Base-by-base conservation (phyloP, 2,888 invertebrate genomes). In the Ectemnius lituratus region DNA sequence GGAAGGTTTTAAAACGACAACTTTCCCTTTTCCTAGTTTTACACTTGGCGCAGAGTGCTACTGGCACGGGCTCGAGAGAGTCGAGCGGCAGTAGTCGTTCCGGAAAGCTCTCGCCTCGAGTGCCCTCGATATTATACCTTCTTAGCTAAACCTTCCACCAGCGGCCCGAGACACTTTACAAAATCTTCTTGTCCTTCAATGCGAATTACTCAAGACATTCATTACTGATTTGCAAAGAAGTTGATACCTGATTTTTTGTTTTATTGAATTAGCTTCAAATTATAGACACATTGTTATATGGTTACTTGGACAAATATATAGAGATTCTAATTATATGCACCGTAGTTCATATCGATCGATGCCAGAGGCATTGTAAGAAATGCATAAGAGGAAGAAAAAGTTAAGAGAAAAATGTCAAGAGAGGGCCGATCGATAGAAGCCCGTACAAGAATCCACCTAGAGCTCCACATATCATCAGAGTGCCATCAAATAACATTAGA, bases 371-470 rank as follows among this genome's bases (percentile, higher is more conserved):
- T 68, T 62, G 70, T 81, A 70, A 83, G 83, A 76, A 83, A 83
- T 83, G 80, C 83, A 83, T 80, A 63, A 67, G 67, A 63, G 52
- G 1, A 23, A 23, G 23, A 23, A 23, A 23, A 3, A 3, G 23
- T 23, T 23, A 23, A 23, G 23, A 58, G 70, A 73, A 74, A 76
- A 80, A 80, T 59, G 78, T 81, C 78, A 70, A 60, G 23, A 72
- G 73, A 76, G 23, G 64, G 73, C 61, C 70, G 76, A 83, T 83
- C 83, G 76, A 83, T 83, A 78, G 62, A 61, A 37, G 37, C 5
- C 70, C 73, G 76, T 79, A 70, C 68, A 75, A 80, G 62, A 63
- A 56, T 23, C 58, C 37, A 63, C 18, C 56, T 67, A 28, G 62
- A 52, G 46, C 49, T 62, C 45, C 11, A 37, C 11, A 37, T 37